Conservation (phyloP, 1,140 invertebrate genomes). For the Drosophila parabipectinata region DNA sequence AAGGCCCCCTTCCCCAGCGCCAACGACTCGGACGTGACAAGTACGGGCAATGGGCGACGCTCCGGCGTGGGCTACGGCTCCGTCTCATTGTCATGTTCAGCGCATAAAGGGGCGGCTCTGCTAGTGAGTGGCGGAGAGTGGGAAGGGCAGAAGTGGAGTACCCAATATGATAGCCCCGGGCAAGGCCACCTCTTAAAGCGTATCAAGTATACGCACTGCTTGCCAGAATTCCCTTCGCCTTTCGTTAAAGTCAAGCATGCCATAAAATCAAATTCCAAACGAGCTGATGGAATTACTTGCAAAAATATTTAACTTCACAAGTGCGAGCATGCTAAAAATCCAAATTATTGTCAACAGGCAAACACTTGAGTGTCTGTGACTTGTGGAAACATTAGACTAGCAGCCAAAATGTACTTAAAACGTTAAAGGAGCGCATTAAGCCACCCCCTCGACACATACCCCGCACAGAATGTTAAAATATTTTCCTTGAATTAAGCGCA, state of each 20-base stretch:
- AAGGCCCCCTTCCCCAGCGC: slow-evolving; percentile 2
- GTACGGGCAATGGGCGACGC: slow-evolving; percentile 63
- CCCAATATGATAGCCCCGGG: slow-evolving; percentile 47
- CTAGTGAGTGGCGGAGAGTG: not conserved
- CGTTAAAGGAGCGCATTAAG: slow-evolving; percentile 14
- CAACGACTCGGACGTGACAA: slow-evolving; percentile 67
- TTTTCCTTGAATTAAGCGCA: slow-evolving; percentile 29
- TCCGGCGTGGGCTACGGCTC: slow-evolving; percentile 20
- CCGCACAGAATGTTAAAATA: slow-evolving; percentile 19
- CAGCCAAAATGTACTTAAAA: slow-evolving; percentile 18
- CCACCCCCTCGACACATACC: not conserved
- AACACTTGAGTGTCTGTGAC: slow-evolving; percentile 32
- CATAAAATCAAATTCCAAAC: slow-evolving; percentile 49
- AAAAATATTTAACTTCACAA: slow-evolving; percentile 61
- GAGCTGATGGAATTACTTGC: slow-evolving; percentile 44
- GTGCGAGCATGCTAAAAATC: slow-evolving; percentile 53
- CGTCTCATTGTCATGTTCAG: slow-evolving; percentile 75
- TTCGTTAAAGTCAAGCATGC: slow-evolving; percentile 46
- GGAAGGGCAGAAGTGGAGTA: slow-evolving; percentile 26
- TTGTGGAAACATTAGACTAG: slow-evolving; percentile 19
- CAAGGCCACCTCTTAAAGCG: slow-evolving; percentile 28
- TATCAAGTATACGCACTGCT: slow-evolving; percentile 58
- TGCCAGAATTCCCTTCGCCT: slow-evolving; percentile 1
- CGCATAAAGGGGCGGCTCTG: slow-evolving; percentile 56
- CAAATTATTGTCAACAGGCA: slow-evolving; percentile 51